Conservation (phyloP, 2,888 invertebrate genomes). For the Smittia aterrima region DNA sequence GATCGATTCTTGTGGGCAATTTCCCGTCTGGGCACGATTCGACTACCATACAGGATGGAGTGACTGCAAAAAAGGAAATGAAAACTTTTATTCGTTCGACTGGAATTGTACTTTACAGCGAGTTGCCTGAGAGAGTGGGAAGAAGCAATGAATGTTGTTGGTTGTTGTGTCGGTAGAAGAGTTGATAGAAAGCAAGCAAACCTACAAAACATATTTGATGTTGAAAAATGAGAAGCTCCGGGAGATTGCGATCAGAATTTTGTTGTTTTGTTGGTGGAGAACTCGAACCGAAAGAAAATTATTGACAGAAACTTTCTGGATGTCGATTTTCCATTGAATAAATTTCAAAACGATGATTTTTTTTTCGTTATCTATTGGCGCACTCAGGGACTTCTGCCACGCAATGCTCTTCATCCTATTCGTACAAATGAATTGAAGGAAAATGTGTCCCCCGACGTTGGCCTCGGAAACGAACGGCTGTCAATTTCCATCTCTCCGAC, state of each 20-base stretch:
- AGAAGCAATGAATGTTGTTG: background rate
- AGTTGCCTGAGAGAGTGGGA: too few species aligned
- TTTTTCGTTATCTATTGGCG: background rate
- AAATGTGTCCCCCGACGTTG: background rate
- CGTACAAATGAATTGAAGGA: background rate
- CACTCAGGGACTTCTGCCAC: background rate
- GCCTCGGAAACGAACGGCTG: background rate
- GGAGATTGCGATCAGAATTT: background rate
- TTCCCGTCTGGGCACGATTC: conserved; percentile 6
- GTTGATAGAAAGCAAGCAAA: background rate
- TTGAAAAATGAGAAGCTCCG: background rate
- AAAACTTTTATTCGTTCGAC: conserved; percentile 39
- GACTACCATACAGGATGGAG: conserved; percentile 12
- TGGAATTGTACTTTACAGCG: conserved; percentile 31
- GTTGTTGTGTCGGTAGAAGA: background rate
- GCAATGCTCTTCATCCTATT: background rate
- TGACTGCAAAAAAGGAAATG: conserved; percentile 28
- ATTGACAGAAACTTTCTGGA: conserved; percentile 37
- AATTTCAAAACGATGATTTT: conserved; percentile 32
- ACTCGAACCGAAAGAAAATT: conserved; percentile 11
- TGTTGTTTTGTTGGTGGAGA: background rate
- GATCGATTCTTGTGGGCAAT: background rate
- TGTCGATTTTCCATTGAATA: conserved; percentile 38
- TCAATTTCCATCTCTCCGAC: background rate
- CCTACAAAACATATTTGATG: background rate